phyloP scores from a whole-genome alignment of 2,888 invertebrate genomes.

The Balanococcus diminutus region DNA sequence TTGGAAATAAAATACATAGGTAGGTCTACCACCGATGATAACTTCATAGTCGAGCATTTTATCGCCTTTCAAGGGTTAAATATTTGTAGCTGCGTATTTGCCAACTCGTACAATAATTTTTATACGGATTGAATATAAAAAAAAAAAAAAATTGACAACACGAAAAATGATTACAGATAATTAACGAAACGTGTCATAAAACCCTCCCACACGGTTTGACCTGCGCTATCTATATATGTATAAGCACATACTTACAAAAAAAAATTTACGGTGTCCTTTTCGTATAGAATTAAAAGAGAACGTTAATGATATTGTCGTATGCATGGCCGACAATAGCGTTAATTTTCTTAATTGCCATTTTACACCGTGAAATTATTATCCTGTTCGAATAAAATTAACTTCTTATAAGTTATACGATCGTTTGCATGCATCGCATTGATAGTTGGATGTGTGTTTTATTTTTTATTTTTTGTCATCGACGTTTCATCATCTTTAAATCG shows the following conservation, averaged over 20 bases:
- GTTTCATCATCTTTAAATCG: background rate
- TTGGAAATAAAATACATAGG: background rate
- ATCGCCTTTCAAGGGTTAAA: background rate
- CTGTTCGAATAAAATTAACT: background rate
- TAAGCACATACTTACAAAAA: background rate
- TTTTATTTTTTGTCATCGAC: background rate
- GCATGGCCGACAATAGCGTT: background rate
- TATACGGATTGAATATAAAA: background rate
- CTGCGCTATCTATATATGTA: background rate
- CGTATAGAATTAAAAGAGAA: background rate
- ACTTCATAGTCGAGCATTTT: background rate
- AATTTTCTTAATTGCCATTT: background rate
- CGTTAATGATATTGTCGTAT: background rate
- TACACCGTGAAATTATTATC: background rate
- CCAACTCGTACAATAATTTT: background rate
- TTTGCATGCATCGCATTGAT: background rate
- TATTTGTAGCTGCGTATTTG: background rate
- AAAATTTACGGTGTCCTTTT: background rate
- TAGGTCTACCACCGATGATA: background rate
- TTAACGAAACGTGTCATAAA: conserved; percentile 5
- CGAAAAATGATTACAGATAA: conserved; percentile 12
- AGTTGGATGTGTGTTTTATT: background rate
- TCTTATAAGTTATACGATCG: background rate
- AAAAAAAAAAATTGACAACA: background rate
- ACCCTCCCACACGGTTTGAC: background rate